Conservation (phyloP, 2,888 invertebrate genomes). For the Catocala fraxini region DNA sequence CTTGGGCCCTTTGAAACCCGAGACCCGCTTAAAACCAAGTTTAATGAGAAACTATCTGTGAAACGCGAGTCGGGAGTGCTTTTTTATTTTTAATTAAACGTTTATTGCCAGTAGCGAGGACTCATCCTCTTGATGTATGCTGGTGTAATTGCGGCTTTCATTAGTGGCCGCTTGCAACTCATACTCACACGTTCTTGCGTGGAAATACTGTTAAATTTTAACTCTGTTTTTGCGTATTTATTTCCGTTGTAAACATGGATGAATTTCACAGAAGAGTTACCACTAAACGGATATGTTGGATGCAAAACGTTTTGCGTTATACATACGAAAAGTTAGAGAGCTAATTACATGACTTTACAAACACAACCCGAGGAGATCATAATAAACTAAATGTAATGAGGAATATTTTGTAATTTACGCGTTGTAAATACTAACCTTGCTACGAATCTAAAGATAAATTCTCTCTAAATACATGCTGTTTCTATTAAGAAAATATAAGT, state of each 20-base stretch:
- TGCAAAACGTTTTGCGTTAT: slow-evolving; percentile 14
- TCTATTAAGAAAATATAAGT: too few species aligned
- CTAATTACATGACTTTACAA: slow-evolving; percentile 21
- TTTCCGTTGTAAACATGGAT: slow-evolving; percentile 25
- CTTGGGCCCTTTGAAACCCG: slow-evolving; percentile 61
- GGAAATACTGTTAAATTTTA: slow-evolving; percentile 48
- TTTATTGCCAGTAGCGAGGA: slow-evolving; percentile 49
- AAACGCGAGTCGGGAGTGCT: slow-evolving; percentile 52
- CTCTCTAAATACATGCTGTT: too few species aligned
- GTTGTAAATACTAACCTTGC: too few species aligned
- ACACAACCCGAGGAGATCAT: slow-evolving; percentile 4
- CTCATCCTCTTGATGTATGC: slow-evolving; percentile 54
- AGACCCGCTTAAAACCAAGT: slow-evolving; percentile 53
- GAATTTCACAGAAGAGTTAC: slow-evolving; percentile 27
- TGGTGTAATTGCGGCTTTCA: slow-evolving; percentile 66
- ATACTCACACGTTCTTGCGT: slow-evolving; percentile 59
- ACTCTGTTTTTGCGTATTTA: slow-evolving; percentile 41
- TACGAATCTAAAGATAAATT: too few species aligned
- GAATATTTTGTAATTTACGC: not conserved
- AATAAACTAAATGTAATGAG: not conserved
- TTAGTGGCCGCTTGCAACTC: slow-evolving; percentile 65
- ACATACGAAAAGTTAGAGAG: slow-evolving; percentile 18
- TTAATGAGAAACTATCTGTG: slow-evolving; percentile 69
- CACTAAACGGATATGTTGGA: slow-evolving; percentile 29
- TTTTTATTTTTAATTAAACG: slow-evolving; percentile 68